Evolutionary conservation across 2,113 vertebrate genomes (phyloP), one percentile per base, ranked within the genome.

Genomic region (Varanus komodoensis): DNA sequence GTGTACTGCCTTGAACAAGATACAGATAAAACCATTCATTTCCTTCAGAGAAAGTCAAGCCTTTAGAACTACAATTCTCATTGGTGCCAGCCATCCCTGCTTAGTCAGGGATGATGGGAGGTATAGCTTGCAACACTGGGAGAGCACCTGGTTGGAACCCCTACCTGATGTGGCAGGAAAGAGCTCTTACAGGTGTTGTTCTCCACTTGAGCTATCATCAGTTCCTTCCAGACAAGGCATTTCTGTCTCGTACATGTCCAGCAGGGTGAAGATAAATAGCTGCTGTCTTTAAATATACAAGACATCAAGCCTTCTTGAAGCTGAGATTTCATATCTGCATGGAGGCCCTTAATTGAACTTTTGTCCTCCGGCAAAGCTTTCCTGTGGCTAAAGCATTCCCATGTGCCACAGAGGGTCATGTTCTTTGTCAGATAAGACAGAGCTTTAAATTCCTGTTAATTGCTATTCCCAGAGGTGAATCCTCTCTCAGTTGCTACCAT

Each of bases 301-400:
- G 91, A 67, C 73, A 84, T n/a, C 79, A 61, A 79, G 61, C 61
- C 71, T 89, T 85, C 69, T 89, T 6, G 84, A 84, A 95, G 61
- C 61, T 82, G 34, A 38, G 84, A 90, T 92, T 94, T 95, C 91
- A 89, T 89, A 89, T 91, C 75, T 93, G 89, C 64, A 85, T 87
- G 92, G 94, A 95, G 69, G 89, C 74, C 80, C 79, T 34, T 94
- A 96, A 96, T 92, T 95, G 92, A 93, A 94, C 90, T 95, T 95
- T 88, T 93, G 84, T 94, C 93, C 92, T 89, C 87, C 52, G 92
- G 95, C 84, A 91, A 94, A 89, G 89, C 89, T 94, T 94, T 95
- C 87, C 90, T 83, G 87, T 86, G 91, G 88, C 4, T 17, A 86
- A 94, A 94, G 91, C 94, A 86, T 92, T 93, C 95, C 92, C 87